phyloP scores from a whole-genome alignment of 2,113 vertebrate genomes.

The Morone chrysops region DNA sequence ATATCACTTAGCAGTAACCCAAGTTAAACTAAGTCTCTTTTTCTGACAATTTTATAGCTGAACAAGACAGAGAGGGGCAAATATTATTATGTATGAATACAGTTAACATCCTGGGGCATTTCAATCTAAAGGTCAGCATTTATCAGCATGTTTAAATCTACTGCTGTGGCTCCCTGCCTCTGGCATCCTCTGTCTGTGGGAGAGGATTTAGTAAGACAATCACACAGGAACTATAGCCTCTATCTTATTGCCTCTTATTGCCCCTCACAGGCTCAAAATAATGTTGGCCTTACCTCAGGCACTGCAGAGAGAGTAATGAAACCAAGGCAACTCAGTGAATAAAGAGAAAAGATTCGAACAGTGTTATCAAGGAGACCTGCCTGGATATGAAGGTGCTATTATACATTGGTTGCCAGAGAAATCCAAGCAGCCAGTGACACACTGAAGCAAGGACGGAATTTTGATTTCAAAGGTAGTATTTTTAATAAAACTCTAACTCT shows the following conservation, averaged over 20 bases:
- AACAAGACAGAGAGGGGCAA: not conserved
- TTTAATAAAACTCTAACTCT: too few relatives aligned
- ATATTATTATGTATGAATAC: constrained; percentile 8
- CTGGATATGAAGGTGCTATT: not conserved
- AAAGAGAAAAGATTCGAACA: not conserved
- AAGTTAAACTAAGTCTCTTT: not conserved
- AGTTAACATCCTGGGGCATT: constrained; percentile 2
- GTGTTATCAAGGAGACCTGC: constrained; percentile 9
- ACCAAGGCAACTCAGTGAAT: constrained; percentile 5
- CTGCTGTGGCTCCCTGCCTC: constrained; percentile 3
- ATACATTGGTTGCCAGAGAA: constrained; percentile 4
- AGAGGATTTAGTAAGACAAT: constrained; percentile 1
- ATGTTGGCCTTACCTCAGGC: not conserved
- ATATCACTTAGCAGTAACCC: not conserved
- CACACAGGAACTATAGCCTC: constrained; percentile 8
- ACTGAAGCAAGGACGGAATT: too few relatives aligned
- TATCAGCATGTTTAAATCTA: constrained; percentile 34
- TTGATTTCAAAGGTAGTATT: too few relatives aligned
- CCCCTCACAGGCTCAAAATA: constrained; percentile 6
- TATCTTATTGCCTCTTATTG: constrained; percentile 22
- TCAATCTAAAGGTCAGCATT: constrained; percentile 39
- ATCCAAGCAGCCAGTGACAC: not conserved
- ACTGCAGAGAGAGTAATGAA: not conserved
- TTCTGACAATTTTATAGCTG: not conserved
- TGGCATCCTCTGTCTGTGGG: not conserved